Base-by-base conservation (phyloP, 2,113 vertebrate genomes). In the Phalacrocorax carbo region DNA sequence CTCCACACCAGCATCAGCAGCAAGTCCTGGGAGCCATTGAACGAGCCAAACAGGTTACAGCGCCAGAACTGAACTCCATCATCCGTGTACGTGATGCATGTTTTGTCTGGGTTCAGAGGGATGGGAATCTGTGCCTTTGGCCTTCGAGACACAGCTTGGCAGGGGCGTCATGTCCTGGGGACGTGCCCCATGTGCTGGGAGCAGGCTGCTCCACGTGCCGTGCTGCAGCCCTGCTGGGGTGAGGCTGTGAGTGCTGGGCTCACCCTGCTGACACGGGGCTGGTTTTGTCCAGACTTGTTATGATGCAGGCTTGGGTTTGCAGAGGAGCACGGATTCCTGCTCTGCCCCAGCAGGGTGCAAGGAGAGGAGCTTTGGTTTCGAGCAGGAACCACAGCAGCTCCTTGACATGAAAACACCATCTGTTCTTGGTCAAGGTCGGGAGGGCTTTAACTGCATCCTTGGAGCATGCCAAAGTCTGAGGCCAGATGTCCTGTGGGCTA, bases 31-130 rank as follows among this genome's bases (percentile, higher is more conserved):
- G 99, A 34, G 99, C 99, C 93, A 99, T 99, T 2, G 99, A 99
- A 94, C 97, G 99, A 89, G 99, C 99, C 77, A 99, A 99, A 97
- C 99, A 99, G 97, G 99, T 99, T 90, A 99, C 99, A 0, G 99
- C 99, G 0, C 99, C 99, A 2, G 99, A 99, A 96, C 99, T 99
- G 98, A 99, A 99, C 98, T 99, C 99, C 96, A 99, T 99, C 97
- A 99, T 99, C 97, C 98, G 99, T 94, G 99, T 99, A 98, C 55
- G 99, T 98, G 94, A 29, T 65, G 94, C 84, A 51, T 1, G 42
- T 64, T 92, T 90, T 2, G 36, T 11, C 40, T 22, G 82, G 87
- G 73, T 10, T 22, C 1, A 6, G 86, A 34, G 72, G 85, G 83
- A 2, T 0, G 15, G 57, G 14, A 20, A 13, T 25, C 7, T 2